Evolutionary conservation across 2,113 vertebrate species (phyloP).

Genomic region (Oryzias melastigma): DNA sequence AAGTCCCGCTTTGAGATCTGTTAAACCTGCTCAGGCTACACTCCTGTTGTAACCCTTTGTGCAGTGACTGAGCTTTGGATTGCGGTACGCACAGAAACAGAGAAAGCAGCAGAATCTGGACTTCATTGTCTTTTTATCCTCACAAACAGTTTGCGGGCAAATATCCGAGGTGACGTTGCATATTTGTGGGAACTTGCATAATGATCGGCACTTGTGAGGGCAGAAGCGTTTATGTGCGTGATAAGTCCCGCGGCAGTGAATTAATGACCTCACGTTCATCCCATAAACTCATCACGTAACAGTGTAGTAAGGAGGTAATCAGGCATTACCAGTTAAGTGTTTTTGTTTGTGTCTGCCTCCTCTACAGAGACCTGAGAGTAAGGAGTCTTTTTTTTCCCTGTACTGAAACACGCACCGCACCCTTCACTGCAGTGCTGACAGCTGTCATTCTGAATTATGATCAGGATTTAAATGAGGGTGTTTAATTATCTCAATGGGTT

Average conservation of each 20-base stretch:
- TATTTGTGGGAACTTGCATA: slow-evolving; percentile 41
- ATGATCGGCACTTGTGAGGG: slow-evolving; percentile 24
- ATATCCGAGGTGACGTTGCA: slow-evolving; percentile 25
- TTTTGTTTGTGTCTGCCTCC: not conserved
- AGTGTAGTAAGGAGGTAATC: slow-evolving; percentile 16
- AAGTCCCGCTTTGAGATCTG: slow-evolving; percentile 10
- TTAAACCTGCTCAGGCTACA: not conserved
- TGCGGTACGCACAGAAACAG: too few relatives aligned
- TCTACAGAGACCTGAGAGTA: not conserved
- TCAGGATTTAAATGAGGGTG: slow-evolving; percentile 3
- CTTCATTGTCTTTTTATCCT: slow-evolving; percentile 11
- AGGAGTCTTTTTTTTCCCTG: slow-evolving; percentile 16
- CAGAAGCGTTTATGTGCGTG: slow-evolving; percentile 27
- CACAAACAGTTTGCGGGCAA: slow-evolving; percentile 7
- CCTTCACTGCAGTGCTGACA: slow-evolving; percentile 10
- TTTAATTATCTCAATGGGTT: not conserved
- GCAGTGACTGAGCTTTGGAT: too few relatives aligned
- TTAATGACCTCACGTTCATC: slow-evolving; percentile 34
- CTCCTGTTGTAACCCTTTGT: not conserved
- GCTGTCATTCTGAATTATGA: slow-evolving; percentile 35
- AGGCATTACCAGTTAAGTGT: not conserved
- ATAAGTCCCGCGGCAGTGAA: slow-evolving; percentile 30
- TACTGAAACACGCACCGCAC: slow-evolving; percentile 11
- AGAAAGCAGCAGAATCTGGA: slow-evolving; percentile 1
- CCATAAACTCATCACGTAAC: slow-evolving; percentile 9